Base-by-base conservation (phyloP, 2,113 vertebrate genomes). In the Arizona elegans region DNA sequence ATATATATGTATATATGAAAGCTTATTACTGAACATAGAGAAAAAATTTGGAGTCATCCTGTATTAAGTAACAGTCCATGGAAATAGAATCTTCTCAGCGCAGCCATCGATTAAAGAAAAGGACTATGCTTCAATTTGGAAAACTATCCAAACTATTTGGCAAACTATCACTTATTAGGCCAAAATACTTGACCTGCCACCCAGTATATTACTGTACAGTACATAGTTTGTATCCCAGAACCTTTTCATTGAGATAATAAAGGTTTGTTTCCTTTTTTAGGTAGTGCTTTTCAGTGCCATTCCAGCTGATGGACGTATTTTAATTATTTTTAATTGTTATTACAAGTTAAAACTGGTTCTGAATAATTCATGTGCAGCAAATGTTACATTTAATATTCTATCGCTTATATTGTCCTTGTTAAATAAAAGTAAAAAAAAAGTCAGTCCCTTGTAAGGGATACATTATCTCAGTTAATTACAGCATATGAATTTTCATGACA, bases 341-440 rank as follows among this genome's bases (percentile, higher is more conserved):
- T 91, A 70, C 58, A 95, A 96, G 94, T 89, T 95, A 17, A 94
- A 59, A 92, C 90, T 96, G 90, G 70, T 96, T 81, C 94, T 91
- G 93, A 96, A 12, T 88, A 95, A 88, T 50, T n/a, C 38, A 88
- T 95, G 93, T 91, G 59, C 21, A 93, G 70, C 92, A 96, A 93
- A 95, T 0, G 5, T 86, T 88, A 90, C 89, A 93, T 3, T 19
- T 3, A 43, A 87, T 58, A 15, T 85, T 92, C 24, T 58, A 96
- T 54, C n/a, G 92, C 95, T 94, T 92, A 89, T 8, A n/a, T 94
- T 91, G 75, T 87, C 88, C 90, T 54, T 94, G 24, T 52, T 92
- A 93, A 91, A 92, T 91, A 92, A 94, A 95, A 19, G 17, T 81
- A 53, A 53, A 91, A 9, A 33, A 50, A 47, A 8, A 23, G 62